Percentiles rank a stretch among this genome's conserved stretches.
These are phyloP conservation scores for Platorchestia sp. DNA, from an alignment of 1,140 invertebrate genomes.

Conservation along the genomic window DNA sequence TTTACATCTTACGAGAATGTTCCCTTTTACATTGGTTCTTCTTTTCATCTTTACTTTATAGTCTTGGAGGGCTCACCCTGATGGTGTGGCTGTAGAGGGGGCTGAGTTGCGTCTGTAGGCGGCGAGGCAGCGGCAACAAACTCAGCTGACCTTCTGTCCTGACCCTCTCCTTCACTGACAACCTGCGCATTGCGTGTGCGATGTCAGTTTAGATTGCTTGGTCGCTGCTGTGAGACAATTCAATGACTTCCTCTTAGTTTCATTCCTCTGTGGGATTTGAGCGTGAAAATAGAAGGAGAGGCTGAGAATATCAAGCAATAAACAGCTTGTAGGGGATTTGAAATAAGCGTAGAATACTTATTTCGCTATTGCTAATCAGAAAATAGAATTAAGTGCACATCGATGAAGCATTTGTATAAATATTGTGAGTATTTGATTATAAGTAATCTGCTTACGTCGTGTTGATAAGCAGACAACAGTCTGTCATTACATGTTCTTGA, in stretches of 20 bases:
- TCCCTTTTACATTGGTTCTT: too few species aligned
- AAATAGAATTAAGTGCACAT: not conserved
- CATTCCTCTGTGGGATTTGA: too few species aligned
- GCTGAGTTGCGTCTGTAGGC: conserved; percentile 85
- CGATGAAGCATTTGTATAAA: not conserved
- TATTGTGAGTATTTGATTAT: not conserved
- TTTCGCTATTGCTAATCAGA: not conserved
- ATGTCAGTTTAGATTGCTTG: not conserved
- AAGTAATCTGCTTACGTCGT: not conserved
- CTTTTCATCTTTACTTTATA: too few species aligned
- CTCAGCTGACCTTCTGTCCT: conserved; percentile 75
- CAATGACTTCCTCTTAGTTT: not conserved
- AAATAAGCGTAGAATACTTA: not conserved
- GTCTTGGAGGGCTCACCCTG: conserved; percentile 81
- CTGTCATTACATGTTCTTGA: not conserved
- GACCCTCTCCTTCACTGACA: conserved; percentile 77
- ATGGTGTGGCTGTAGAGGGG: conserved; percentile 97
- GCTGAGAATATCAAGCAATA: not conserved
- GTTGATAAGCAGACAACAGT: not conserved
- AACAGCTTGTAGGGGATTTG: not conserved
- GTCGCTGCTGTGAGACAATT: not conserved
- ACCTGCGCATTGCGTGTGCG: conserved; percentile 71
- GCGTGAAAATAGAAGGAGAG: not conserved
- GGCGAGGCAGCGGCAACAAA: conserved; percentile 85
- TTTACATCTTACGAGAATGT: too few species aligned